Evolutionary conservation across 1,140 invertebrate genomes (phyloP).

Genomic region (Aphis craccivora): DNA sequence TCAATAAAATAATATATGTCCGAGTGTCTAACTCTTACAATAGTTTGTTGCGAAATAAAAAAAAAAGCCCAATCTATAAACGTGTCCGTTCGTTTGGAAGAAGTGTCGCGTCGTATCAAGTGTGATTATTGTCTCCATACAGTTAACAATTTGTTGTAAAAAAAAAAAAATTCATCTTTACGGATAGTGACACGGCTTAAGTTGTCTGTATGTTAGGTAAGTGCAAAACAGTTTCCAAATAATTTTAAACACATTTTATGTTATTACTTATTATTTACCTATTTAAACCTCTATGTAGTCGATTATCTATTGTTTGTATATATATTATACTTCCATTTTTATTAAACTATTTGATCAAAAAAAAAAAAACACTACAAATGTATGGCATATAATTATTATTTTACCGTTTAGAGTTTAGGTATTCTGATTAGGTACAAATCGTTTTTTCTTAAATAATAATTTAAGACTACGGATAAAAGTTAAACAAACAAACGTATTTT

Average conservation of each 20-base stretch:
- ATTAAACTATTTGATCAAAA: not conserved
- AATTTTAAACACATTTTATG: not conserved
- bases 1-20: not conserved
- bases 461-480: not conserved
- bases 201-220: not conserved
- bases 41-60: not conserved
- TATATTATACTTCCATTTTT: not conserved
- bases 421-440: not conserved
- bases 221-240: not conserved
- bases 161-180: not conserved
- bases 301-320: not conserved
- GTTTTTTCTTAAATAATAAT: not conserved
- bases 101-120: not conserved
- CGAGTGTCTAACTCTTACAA: not conserved
- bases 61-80: not conserved
- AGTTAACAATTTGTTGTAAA: not conserved
- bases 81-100: not conserved
- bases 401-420: not conserved
- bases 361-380: not conserved
- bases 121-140: not conserved
- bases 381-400: not conserved
- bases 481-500: not conserved
- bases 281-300: not conserved
- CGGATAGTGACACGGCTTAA: not conserved
- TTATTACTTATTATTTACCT: not conserved